Evolutionary conservation across 1,140 invertebrate species (phyloP), one percentile per base, ranked within the genome.

Genomic region (Callitettix versicolor): DNA sequence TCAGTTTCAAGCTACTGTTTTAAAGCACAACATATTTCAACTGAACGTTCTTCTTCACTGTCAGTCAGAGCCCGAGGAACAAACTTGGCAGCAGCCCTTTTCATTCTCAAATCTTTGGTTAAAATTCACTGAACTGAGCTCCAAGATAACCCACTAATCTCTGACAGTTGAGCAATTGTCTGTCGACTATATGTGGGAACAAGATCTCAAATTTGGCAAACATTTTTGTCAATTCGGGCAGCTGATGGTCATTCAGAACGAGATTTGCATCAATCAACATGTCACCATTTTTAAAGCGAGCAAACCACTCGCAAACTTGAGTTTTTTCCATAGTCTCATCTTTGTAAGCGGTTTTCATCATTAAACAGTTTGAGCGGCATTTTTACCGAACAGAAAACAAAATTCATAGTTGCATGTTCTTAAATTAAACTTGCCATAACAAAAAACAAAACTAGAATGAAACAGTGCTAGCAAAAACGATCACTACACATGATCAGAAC

Each of bases 181-280:
- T 57, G 18, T 61, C 64, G 33, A 58, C 62, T 38, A 42, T 64
- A 41, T 43, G 62, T 26, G 17, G 38, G 58, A 42, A 66, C 51
- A 34, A 65, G 55, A 59, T 65, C 53, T 43, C 62, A 38, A 58
- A 65, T 55, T 66, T 66, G 61, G 38, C 51, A 47, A 46, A 68
- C 60, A 60, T 65, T 68, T 56, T 64, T 55, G 47, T 64, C 60
- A 14, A 61, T 65, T 54, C 52, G 55, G 47, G 57, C 61, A 58
- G 61, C 60, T 57, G 49, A 57, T 58, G 62, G 59, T 40, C 58
- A 56, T 52, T 61, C 58, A 46, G 58, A 55, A 57, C 51, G 56
- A 56, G 30, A 49, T 3, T 3, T 58, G 53, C 43, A 58, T 30
- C 3, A 4, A 4, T 30, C 3, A 3, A 30, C 9, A 30, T 9